phyloP scores from a whole-genome alignment of 2,113 vertebrate species.

The Odocoileus hemionus region DNA sequence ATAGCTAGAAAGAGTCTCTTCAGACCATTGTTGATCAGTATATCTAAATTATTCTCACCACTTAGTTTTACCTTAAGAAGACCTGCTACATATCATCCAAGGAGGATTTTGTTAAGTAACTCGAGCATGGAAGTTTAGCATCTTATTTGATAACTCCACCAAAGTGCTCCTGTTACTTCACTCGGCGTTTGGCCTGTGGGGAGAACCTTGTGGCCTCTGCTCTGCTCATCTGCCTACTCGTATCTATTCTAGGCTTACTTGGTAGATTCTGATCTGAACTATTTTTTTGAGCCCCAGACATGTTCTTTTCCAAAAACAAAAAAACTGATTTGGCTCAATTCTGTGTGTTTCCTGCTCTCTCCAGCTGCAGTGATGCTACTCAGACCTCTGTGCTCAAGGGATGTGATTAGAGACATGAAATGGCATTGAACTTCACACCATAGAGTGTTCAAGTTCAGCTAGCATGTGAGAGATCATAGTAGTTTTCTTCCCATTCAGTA shows the following conservation, averaged over 20 bases:
- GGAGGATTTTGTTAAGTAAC: conserved; percentile 24
- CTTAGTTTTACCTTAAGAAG: conserved; percentile 46
- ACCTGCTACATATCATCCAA: conserved; percentile 9
- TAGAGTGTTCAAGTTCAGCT: neutral
- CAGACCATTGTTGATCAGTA: conserved; percentile 9
- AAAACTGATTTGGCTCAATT: neutral
- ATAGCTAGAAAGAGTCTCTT: conserved; percentile 15
- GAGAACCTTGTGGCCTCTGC: conserved; percentile 40
- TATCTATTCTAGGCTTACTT: conserved; percentile 46
- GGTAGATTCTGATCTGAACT: conserved; percentile 35
- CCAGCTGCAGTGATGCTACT: neutral
- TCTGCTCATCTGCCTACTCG: conserved; percentile 29
- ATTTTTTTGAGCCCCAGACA: neutral
- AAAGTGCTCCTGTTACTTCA: neutral
- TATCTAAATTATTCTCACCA: conserved; percentile 62
- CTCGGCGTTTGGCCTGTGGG: conserved; percentile 29
- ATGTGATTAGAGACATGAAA: conserved; percentile 3
- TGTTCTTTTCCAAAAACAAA: conserved; percentile 37
- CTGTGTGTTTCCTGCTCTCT: neutral
- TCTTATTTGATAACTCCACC: conserved; percentile 44
- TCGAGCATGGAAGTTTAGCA: neutral
- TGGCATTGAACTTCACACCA: neutral
- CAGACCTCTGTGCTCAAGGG: neutral
- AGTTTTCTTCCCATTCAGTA: conserved; percentile 16
- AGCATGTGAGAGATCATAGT: neutral